A percentile compares a stretch with the other conserved stretches of the same genome.
Evolutionary conservation across 2,113 vertebrate species (phyloP).

Genomic region (Pluvianellus socialis): DNA sequence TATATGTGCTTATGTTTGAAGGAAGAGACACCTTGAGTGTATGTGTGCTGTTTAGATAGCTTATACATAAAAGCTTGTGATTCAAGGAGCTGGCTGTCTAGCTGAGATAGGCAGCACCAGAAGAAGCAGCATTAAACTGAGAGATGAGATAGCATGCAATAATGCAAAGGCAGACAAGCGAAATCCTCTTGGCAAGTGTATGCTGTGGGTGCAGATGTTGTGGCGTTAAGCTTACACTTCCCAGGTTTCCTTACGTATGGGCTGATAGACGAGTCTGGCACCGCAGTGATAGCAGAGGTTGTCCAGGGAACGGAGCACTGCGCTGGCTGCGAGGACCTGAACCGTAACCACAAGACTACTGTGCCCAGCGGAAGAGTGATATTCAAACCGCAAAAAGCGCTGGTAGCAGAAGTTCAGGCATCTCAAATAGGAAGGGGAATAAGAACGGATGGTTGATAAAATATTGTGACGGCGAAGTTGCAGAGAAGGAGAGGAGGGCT

Average conservation of each 20-base stretch:
- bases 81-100: conserved; percentile 1
- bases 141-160: conserved; percentile 42
- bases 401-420: background rate
- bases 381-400: background rate
- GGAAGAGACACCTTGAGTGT: conserved; percentile 10
- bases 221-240: background rate
- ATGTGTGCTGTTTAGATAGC: conserved; percentile 21
- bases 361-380: background rate
- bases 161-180: conserved; percentile 22
- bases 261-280: background rate
- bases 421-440: background rate
- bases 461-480: background rate
- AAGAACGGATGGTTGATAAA: background rate
- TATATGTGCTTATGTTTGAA: conserved; percentile 4
- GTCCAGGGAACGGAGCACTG: background rate
- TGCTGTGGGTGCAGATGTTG: background rate
- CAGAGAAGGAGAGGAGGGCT: background rate
- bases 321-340: background rate
- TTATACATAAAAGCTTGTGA: conserved; percentile 26
- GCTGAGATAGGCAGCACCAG: conserved; percentile 31
- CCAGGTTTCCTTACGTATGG: background rate
- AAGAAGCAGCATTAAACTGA: conserved; percentile 19
- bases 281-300: background rate
- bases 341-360: background rate
- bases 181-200: background rate